These are phyloP conservation scores for Fabriciana adippe DNA, from an alignment of 2,888 invertebrate genomes.

Conservation along the genomic window DNA sequence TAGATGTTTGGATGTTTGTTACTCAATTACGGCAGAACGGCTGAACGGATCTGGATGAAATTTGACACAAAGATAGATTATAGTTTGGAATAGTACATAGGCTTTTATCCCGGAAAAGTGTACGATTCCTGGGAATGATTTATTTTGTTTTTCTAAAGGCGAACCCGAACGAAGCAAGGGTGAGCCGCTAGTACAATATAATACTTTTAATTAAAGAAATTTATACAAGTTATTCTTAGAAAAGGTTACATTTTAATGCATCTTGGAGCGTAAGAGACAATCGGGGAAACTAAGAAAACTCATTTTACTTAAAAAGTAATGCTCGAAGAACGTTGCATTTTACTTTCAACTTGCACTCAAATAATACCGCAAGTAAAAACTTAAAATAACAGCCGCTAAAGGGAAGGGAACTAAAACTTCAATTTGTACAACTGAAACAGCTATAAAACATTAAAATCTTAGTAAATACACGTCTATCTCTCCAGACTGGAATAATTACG, in stretches of 20 bases:
- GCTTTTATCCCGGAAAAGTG: too few relatives aligned
- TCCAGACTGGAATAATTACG: slow-evolving; percentile 28
- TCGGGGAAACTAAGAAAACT: slow-evolving; percentile 20
- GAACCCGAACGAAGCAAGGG: too few relatives aligned
- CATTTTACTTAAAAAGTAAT: slow-evolving; percentile 22
- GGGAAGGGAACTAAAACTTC: slow-evolving; percentile 21
- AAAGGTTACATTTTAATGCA: slow-evolving; percentile 8
- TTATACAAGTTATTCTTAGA: background rate
- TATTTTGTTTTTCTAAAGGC: too few relatives aligned
- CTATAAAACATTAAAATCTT: slow-evolving; percentile 30
- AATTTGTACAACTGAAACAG: slow-evolving; percentile 27
- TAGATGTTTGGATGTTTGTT: too few relatives aligned
- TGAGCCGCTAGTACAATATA: too few relatives aligned
- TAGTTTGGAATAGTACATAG: too few relatives aligned
- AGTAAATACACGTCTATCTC: slow-evolving; percentile 27
- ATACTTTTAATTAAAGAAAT: background rate
- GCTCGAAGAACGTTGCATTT: slow-evolving; percentile 3
- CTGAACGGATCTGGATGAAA: too few relatives aligned
- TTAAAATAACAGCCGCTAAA: slow-evolving; percentile 20
- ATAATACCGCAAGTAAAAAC: slow-evolving; percentile 15
- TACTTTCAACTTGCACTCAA: slow-evolving; percentile 12
- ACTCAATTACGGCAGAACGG: too few relatives aligned
- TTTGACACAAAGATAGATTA: too few relatives aligned
- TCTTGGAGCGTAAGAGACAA: slow-evolving; percentile 18
- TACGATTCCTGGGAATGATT: too few relatives aligned